A percentile compares a stretch with the other conserved stretches of the same genome.
These are phyloP conservation scores for Anolis sagrei DNA, from an alignment of 2,113 vertebrate species.

Conservation along the genomic window DNA sequence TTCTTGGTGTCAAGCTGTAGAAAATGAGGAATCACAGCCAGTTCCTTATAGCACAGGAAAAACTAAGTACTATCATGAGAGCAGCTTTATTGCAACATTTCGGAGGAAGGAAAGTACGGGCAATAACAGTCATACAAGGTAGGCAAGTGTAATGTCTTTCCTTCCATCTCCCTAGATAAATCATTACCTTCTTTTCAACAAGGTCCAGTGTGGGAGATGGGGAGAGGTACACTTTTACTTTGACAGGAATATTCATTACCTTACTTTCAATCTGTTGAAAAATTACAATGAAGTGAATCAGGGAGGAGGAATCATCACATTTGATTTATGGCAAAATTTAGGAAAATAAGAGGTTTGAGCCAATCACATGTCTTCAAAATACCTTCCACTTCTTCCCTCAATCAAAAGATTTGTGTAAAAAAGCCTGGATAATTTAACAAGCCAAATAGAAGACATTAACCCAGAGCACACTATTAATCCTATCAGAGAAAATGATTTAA, in stretches of 20 bases:
- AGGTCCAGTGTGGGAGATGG: constrained; percentile 50
- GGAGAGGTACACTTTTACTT: constrained; percentile 61
- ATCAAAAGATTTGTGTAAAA: constrained; percentile 68
- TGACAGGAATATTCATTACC: constrained; percentile 69
- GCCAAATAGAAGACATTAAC: constrained; percentile 70
- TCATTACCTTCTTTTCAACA: constrained; percentile 66
- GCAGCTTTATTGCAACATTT: not conserved
- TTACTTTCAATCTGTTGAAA: constrained; percentile 72
- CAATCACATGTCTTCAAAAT: constrained; percentile 66
- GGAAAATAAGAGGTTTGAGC: constrained; percentile 61
- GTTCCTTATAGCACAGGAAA: not conserved
- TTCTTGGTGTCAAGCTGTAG: not conserved
- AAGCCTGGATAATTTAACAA: constrained; percentile 67
- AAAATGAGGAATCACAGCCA: constrained; percentile 6
- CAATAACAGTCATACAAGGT: not conserved
- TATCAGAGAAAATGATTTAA: constrained; percentile 45
- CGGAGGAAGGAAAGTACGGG: not conserved
- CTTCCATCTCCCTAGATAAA: constrained; percentile 65
- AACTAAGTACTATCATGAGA: not conserved
- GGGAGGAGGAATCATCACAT: constrained; percentile 58
- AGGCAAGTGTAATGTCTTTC: constrained; percentile 56
- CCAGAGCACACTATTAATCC: constrained; percentile 71
- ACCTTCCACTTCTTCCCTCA: constrained; percentile 65
- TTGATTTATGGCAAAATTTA: constrained; percentile 76
- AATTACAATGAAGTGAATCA: constrained; percentile 59